Conservation (phyloP, 2,797 vertebrate genomes). For the Peromyscus eremicus region DNA sequence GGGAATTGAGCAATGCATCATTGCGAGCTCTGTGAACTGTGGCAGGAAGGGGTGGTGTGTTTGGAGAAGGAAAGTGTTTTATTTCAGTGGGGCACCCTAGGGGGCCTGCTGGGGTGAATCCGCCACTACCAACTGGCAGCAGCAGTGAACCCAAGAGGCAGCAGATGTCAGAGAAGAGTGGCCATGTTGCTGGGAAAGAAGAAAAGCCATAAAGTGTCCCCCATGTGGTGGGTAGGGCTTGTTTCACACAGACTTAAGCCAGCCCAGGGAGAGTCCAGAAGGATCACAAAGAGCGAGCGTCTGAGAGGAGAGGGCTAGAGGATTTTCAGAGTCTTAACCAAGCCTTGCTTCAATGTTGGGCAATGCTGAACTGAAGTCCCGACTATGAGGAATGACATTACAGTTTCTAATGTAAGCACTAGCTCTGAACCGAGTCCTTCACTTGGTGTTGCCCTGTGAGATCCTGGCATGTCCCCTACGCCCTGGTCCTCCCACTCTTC, state of each 20-base stretch:
- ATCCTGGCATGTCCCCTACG: too few relatives aligned
- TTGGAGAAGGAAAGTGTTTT: not conserved
- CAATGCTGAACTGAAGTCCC: not conserved
- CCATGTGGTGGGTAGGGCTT: not conserved
- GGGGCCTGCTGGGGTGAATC: not conserved
- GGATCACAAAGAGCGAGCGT: not conserved
- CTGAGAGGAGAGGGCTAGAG: not conserved
- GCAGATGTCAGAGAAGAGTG: not conserved
- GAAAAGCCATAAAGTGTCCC: not conserved
- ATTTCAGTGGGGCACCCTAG: not conserved
- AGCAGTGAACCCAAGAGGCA: not conserved
- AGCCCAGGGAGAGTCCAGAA: not conserved
- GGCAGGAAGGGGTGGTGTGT: not conserved
- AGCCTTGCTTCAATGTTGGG: not conserved
- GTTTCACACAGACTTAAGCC: not conserved
- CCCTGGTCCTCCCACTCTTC: not conserved
- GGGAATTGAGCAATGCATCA: not conserved
- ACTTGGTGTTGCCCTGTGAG: not conserved
- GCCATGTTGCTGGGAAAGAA: not conserved
- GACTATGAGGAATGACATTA: not conserved
- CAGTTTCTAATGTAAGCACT: not conserved
- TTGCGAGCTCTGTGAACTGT: not conserved
- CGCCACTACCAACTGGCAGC: not conserved
- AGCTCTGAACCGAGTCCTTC: not conserved
- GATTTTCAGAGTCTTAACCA: conserved; percentile 15